Evolutionary conservation across 1,140 invertebrate genomes (phyloP).

Genomic region (Hypothenemus hampei): DNA sequence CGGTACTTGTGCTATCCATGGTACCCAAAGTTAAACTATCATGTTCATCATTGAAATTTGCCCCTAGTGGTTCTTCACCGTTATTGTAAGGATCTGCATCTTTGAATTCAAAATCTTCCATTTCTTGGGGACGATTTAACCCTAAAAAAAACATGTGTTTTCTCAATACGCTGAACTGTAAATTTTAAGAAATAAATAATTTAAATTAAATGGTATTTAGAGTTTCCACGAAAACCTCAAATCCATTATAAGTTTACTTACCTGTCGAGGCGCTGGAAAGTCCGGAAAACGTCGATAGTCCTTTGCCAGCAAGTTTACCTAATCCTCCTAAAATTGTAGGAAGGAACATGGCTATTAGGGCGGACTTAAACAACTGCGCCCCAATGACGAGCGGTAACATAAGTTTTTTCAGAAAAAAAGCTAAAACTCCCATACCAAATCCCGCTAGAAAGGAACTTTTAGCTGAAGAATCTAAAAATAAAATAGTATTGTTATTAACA

Average conservation of each 20-base stretch:
- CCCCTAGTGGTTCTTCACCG: constrained; percentile 29
- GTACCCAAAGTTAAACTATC: constrained; percentile 28
- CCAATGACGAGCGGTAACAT: constrained; percentile 72
- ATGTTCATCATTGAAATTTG: constrained; percentile 18
- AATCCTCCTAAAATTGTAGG: constrained; percentile 75
- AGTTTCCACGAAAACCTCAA: no score
- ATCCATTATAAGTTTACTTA: constrained; percentile 5
- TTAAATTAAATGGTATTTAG: no score
- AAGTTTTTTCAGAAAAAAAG: constrained; percentile 74
- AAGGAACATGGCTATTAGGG: constrained; percentile 73
- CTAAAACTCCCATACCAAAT: constrained; percentile 66
- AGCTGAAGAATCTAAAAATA: constrained; percentile 40
- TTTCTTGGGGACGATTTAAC: constrained; percentile 34
- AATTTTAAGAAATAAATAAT: no score
- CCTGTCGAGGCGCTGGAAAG: constrained; percentile 50
- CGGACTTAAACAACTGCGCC: constrained; percentile 72
- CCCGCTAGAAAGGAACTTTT: constrained; percentile 64
- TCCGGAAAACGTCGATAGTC: constrained; percentile 48
- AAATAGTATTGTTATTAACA: no score
- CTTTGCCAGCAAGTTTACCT: constrained; percentile 77
- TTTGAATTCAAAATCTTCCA: constrained; percentile 65
- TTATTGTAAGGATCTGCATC: constrained; percentile 46
- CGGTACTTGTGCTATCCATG: constrained; percentile 12
- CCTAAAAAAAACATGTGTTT: constrained; percentile 9
- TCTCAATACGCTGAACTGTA: no score